Base-by-base conservation (phyloP, 2,888 invertebrate species). In the Ceramica pisi region DNA sequence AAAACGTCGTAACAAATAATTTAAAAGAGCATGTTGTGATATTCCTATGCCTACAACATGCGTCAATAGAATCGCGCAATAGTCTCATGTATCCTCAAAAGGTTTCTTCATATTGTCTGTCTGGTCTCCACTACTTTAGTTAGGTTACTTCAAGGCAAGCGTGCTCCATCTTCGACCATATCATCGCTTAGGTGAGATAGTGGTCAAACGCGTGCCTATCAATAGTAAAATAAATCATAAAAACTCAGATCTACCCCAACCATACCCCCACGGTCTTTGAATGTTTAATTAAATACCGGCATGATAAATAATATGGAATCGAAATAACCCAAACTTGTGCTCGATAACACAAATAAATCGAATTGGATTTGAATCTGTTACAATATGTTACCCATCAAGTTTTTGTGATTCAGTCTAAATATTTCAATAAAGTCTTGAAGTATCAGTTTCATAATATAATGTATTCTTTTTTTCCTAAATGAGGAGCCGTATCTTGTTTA, bases 271-370 rank as follows among this genome's bases (percentile, higher is more conserved):
- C 19, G 41, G 26, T 48, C 55, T 16, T 66, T 60, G 55, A 66
- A 61, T 50, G 41, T 46, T 67, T 67, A 70, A 63, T 70, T 64
- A 73, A 64, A 72, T 46, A 19, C 21, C 53, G 46, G n/a, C 12
- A 65, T 60, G 41, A 2, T 14, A 59, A 21, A 53, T 51, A 21
- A 53, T 51, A 77, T 69, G 38, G 21, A 57, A 51, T 21, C 23
- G 14, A 67, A 26, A 50, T 21, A 31, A 31, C 6, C 31, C 31
- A 31, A 21, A 68, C 23, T 51, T 50, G 41, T 46, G 46, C 56
- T 62, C 41, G 46, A 48, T 38, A 51, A 12, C 51, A 23, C 31
- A 48, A 59, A 51, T 51, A n/a, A 8, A 44, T 19, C 5, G 35
- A 46, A 41, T 59, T 75, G 23, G 21, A 59, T 55, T 60, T 53